phyloP scores from a whole-genome alignment of 92 coral and sea anemone species.

The Umimayanthus chanpuru region DNA sequence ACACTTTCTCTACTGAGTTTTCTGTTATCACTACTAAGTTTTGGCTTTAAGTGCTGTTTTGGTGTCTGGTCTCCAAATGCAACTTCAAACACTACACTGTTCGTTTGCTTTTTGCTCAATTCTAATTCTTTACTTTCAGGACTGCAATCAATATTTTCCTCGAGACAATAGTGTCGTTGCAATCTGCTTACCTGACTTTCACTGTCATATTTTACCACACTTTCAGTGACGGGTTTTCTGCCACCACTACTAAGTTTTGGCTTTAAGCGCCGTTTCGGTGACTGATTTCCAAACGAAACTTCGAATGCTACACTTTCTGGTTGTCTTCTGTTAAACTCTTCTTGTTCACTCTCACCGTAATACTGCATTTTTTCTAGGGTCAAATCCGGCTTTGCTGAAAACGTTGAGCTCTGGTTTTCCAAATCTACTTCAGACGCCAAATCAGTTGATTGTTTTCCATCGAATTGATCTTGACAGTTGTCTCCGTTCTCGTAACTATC shows the following conservation, averaged over 20 bases:
- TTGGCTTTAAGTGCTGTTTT: neutral
- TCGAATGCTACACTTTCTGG: constrained; percentile 27
- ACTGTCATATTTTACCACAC: neutral
- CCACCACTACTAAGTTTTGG: constrained; percentile 18
- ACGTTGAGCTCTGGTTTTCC: neutral
- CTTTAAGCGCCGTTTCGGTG: neutral
- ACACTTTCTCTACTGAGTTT: neutral
- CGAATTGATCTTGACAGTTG: neutral
- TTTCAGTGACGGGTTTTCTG: neutral
- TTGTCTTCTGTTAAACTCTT: neutral
- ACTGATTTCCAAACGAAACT: neutral
- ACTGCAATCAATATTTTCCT: neutral
- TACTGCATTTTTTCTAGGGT: neutral
- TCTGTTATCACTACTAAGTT: constrained; percentile 23
- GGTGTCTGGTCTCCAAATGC: neutral
- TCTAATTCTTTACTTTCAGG: neutral
- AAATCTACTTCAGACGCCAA: neutral
- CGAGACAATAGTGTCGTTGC: neutral
- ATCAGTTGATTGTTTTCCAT: neutral
- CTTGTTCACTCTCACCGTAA: neutral
- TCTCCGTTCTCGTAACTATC: neutral
- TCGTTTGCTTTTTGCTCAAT: neutral
- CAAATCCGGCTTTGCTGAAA: neutral
- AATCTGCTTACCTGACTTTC: neutral
- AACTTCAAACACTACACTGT: constrained; percentile 19